Percentiles rank a stretch among this genome's conserved stretches.
Conservation (phyloP, 1,140 invertebrate species). For the Octopus sinensis region DNA sequence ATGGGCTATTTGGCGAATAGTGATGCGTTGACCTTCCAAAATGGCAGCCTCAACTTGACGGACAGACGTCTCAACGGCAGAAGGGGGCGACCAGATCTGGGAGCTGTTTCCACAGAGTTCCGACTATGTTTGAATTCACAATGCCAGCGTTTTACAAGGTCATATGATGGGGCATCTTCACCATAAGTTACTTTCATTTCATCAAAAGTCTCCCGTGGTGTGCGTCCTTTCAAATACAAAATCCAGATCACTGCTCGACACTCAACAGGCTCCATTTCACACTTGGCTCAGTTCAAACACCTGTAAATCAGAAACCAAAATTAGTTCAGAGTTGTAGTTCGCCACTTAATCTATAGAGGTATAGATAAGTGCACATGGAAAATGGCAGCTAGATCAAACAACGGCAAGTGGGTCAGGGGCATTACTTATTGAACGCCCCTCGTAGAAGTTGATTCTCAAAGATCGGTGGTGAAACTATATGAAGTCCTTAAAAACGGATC, state of each 20-base stretch:
- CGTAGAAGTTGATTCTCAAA: neutral
- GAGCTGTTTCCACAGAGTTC: too few relatives aligned
- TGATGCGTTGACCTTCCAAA: too few relatives aligned
- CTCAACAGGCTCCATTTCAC: slow-evolving; percentile 2
- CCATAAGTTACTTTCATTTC: neutral
- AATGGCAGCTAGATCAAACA: neutral
- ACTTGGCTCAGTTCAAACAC: neutral
- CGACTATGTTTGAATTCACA: too few relatives aligned
- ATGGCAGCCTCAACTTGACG: too few relatives aligned
- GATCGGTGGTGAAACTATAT: too few relatives aligned
- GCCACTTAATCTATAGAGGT: neutral
- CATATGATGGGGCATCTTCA: slow-evolving; percentile 6
- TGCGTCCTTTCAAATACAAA: slow-evolving; percentile 8
- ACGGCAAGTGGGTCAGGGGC: neutral
- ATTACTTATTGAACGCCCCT: slow-evolving; percentile 1
- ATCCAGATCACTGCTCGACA: slow-evolving; percentile 8
- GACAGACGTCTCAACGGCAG: too few relatives aligned
- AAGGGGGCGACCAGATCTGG: too few relatives aligned
- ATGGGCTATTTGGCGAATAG: too few relatives aligned
- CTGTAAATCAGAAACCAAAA: slow-evolving; percentile 2
- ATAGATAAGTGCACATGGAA: neutral
- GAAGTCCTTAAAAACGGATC: too few relatives aligned
- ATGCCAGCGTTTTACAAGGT: too few relatives aligned
- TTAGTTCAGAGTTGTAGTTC: slow-evolving; percentile 3
- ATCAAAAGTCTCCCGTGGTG: slow-evolving; percentile 8